Conservation (phyloP, 1,140 invertebrate genomes). For the Leptopilina clavipes region DNA sequence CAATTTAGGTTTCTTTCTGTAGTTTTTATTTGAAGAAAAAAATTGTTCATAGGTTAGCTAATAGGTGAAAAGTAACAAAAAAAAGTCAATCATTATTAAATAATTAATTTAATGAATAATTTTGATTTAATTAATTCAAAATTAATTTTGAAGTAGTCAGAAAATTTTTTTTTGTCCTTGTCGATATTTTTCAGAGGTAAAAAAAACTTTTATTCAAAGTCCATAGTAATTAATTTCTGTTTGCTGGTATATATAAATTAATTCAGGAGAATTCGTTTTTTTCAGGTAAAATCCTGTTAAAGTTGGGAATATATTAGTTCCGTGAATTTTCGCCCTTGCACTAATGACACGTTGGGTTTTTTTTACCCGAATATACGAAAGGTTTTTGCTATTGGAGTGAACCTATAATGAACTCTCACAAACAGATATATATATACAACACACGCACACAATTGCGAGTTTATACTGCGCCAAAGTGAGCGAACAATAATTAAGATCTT, state of each 20-base stretch:
- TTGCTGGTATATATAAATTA: not conserved
- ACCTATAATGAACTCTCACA: constrained; percentile 48
- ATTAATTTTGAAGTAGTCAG: too few relatives aligned
- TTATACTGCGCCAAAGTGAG: constrained; percentile 52
- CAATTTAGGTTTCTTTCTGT: too few relatives aligned
- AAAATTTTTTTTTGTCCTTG: too few relatives aligned
- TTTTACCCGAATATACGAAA: constrained; percentile 37
- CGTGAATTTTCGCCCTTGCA: constrained; percentile 5
- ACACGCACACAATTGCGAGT: constrained; percentile 44
- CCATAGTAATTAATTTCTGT: too few relatives aligned
- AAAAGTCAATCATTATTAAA: too few relatives aligned
- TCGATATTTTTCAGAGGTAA: too few relatives aligned
- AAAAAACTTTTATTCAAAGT: too few relatives aligned
- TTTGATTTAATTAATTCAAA: too few relatives aligned
- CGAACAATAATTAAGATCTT: constrained; percentile 65
- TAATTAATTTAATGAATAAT: too few relatives aligned
- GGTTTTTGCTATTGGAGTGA: constrained; percentile 37
- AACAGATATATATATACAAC: constrained; percentile 47
- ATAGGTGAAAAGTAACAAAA: too few relatives aligned
- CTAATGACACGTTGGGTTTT: constrained; percentile 51
- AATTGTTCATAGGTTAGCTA: too few relatives aligned
- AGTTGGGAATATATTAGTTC: not conserved
- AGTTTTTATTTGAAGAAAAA: too few relatives aligned
- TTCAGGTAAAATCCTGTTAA: not conserved
- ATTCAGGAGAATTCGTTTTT: not conserved